Evolutionary conservation across 2,797 vertebrate genomes (phyloP).

Genomic region (Catamblyrhynchus diadema): DNA sequence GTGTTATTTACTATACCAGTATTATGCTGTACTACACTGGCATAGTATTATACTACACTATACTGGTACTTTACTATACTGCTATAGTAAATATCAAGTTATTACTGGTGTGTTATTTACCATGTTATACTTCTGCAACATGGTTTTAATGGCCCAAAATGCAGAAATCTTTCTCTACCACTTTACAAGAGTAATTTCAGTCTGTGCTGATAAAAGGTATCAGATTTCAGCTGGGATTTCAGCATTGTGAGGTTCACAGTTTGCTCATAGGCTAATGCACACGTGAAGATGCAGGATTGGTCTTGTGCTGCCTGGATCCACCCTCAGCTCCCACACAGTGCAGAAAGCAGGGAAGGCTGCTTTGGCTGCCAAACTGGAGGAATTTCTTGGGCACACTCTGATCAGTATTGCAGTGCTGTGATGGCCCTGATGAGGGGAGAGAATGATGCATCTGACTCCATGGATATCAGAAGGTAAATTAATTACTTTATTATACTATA

Average conservation of each 20-base stretch:
- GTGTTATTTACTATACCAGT: background rate
- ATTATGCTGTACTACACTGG: too few species aligned
- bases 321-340: background rate
- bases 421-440: too few species aligned
- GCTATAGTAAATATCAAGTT: too few species aligned
- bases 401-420: background rate
- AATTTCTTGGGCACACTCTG: background rate
- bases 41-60: too few species aligned
- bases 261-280: background rate
- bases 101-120: background rate
- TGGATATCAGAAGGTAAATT: too few species aligned
- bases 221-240: background rate
- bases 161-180: background rate
- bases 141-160: background rate
- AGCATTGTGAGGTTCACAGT: background rate
- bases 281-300: background rate
- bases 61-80: too few species aligned
- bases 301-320: background rate
- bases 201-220: background rate
- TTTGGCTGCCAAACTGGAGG: background rate
- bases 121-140: background rate
- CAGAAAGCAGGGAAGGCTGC: background rate
- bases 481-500: too few species aligned
- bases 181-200: background rate
- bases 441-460: too few species aligned